Evolutionary conservation across 1,140 invertebrate genomes (phyloP), one percentile per base, ranked within the genome.

Genomic region (Cydia splendana): DNA sequence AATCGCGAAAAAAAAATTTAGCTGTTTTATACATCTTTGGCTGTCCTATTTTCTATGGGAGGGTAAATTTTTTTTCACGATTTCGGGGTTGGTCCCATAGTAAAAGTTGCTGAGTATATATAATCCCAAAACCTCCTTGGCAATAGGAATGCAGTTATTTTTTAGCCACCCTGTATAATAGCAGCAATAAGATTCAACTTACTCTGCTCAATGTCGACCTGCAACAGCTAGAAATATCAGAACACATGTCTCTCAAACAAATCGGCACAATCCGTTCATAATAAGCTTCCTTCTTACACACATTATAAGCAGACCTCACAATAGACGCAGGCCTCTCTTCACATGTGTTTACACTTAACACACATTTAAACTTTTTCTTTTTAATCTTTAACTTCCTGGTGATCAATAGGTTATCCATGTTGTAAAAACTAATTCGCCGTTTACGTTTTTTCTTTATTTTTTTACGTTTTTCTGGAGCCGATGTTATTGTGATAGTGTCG

Each of bases 371-470:
- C n/a, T 81, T 81, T 20, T 75, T 65, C 65, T 81, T 78, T 28
- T 77, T 78, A 2, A 80, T 5, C 5, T 78, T 53, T n/a, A 80
- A 69, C 74, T 79, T 77, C 74, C 76, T 67, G 20, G 80, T 76
- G 18, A 77, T 76, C 7, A 79, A 30, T 1, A 81, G 45, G 4
- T 65, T 76, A 73, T 78, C 71, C 15, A 30, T 73, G 4, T 77
- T 79, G 20, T 69, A 48, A 51, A 24, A 7, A n/a, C 75, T 13
- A n/a, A 65, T 24, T 20, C 24, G 75, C 67, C 42, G 4, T 48
- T 65, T 51, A 2, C 57, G 13, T 51, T 75, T 78, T 15, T 75
- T 81, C 38, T 80, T 83, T 48, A 13, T 12, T 18, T 69, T 69
- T 38, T 69, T 69, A 18, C 0, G 30, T 38, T 38, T 69, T 34